Evolutionary conservation across 2,888 invertebrate species (phyloP).

Genomic region (Leptothorax acervorum): DNA sequence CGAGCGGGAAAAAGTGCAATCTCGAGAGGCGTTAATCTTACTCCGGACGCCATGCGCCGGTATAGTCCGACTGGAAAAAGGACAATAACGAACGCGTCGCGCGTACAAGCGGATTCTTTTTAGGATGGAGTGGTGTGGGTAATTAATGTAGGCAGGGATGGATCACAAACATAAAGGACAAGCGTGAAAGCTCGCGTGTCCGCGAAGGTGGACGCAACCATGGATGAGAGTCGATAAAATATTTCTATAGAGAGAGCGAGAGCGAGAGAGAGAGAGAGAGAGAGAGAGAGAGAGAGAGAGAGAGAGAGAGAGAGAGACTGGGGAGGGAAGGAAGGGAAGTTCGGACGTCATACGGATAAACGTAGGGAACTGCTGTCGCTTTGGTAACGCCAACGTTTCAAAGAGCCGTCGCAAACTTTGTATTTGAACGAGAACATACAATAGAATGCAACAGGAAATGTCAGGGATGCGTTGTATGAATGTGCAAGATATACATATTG

Average conservation of each 20-base stretch:
- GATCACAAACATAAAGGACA: conserved; percentile 44
- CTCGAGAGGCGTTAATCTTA: conserved; percentile 57
- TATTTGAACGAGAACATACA: conserved; percentile 9
- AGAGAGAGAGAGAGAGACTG: not conserved
- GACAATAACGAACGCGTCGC: conserved; percentile 36
- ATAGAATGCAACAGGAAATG: conserved; percentile 27
- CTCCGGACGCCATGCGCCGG: conserved; percentile 12
- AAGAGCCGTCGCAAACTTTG: conserved; percentile 16
- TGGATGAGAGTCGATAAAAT: conserved; percentile 39
- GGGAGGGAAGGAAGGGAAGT: not conserved
- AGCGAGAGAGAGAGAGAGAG: not conserved
- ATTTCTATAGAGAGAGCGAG: conserved; percentile 3
- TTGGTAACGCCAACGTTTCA: not conserved
- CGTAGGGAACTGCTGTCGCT: conserved; percentile 12
- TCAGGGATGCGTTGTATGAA: conserved; percentile 2
- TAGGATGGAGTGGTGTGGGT: conserved; percentile 5
- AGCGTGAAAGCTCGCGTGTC: conserved; percentile 17
- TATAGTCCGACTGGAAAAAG: conserved; percentile 34
- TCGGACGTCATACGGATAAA: conserved; percentile 32
- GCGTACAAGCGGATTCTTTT: conserved; percentile 24
- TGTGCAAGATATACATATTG: not conserved
- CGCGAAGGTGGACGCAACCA: conserved; percentile 18
- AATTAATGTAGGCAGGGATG: conserved; percentile 45
- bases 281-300: not conserved
- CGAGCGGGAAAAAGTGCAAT: conserved; percentile 51